phyloP scores from a whole-genome alignment of 2,113 vertebrate genomes.

The Gavialis gangeticus region DNA sequence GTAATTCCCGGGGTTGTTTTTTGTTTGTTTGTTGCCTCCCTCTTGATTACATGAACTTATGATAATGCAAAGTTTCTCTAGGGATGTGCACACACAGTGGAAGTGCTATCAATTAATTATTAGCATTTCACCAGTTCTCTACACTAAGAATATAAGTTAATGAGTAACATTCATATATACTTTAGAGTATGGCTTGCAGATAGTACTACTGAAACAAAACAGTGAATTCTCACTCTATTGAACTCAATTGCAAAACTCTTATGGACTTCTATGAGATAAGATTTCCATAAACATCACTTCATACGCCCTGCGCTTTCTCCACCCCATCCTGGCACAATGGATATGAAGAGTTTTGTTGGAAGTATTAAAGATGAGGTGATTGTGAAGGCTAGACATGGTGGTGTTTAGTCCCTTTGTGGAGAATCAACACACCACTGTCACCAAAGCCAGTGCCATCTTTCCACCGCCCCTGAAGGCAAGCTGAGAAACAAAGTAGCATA shows the following conservation, averaged over 20 bases:
- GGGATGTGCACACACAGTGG: not conserved
- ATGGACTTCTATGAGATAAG: too few species aligned
- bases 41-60: not conserved
- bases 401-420: not conserved
- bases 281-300: not conserved
- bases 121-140: not conserved
- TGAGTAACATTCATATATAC: not conserved
- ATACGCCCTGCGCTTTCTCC: not conserved
- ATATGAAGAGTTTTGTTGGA: too few species aligned
- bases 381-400: not conserved
- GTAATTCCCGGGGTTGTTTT: not conserved
- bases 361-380: too few species aligned
- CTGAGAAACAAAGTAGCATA: too few species aligned
- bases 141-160: not conserved
- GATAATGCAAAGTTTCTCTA: not conserved
- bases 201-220: not conserved
- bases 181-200: not conserved
- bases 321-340: not conserved
- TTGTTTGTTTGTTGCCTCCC: not conserved
- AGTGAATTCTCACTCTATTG: not conserved
- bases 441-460: not conserved
- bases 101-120: not conserved
- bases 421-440: not conserved
- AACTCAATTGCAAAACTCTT: not conserved
- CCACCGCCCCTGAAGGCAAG: not conserved